Evolutionary conservation across 2,797 vertebrate species (phyloP), one percentile per base, ranked within the genome.

Genomic region (Pseudochirops corinnae): DNA sequence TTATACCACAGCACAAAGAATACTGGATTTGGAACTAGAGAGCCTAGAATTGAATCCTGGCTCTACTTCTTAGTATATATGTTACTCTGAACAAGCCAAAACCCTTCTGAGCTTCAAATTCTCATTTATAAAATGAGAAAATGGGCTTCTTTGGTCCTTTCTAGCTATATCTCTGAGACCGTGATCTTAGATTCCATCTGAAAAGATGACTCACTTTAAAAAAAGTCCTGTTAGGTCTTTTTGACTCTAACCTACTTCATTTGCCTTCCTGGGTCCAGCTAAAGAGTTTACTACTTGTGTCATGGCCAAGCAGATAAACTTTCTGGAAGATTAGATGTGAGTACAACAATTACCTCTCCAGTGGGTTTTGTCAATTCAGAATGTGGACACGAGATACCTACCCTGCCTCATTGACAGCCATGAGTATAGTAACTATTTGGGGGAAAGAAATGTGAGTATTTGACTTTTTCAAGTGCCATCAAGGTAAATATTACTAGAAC

Each of bases 321-420:
- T 62, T 62, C 29, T 31, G 11, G 31, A 62, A 33, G 60, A 28
- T 62, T 31, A 13, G 29, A 62, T 62, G 60, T 62, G 3, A 12
- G 60, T 62, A 26, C 24, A 21, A 56, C 4, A 57, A 24, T 56
- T 56, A 24, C 56, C 56, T 56, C 18, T 56, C 6, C 93, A 92
- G 55, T 96, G 56, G 50, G 55, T 13, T 95, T 94, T 91, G 93
- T 90, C 52, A 46, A 92, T 93, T 94, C 50, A 82, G 91, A 95
- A 87, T 93, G 1, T 91, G 74, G 94, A 56, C 46, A 94, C 6
- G 29, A 58, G 57, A 58, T 58, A 28, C 57, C 26, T 29, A 58
- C 9, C 57, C 26, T 58, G 26, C 26, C 26, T 29, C 6, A 4
- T 29, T 58, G 57, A 58, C 57, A 28, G 24, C 53, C 57, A 58